Base-by-base conservation (phyloP, 2,113 vertebrate species). In the Lepus americanus region DNA sequence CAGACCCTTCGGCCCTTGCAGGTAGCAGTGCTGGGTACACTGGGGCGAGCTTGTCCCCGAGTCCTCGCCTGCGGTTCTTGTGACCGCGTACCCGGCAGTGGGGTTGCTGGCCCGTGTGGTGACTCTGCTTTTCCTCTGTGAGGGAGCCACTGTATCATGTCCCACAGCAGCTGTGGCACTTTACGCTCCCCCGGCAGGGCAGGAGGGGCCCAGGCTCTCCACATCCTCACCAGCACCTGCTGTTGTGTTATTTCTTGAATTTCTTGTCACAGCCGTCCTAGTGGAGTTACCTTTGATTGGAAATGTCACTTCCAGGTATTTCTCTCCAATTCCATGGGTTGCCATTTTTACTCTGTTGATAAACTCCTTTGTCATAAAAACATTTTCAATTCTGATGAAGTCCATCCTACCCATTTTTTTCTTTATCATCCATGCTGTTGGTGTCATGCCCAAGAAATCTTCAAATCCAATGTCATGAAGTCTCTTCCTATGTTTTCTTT, bases 351-450 rank as follows among this genome's bases (percentile, higher is more conserved):
- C 9, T 70, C 49, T 44, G 2, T 23, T 64, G n/a, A 29, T n/a
- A 13, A 29, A 74, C 25, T 66, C 61, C 66, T 92, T 86, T 31
- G 53, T 23, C 29, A 9, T 31, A 70, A 31, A 51, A n/a, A 89
- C 49, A 11, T 23, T 85, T 90, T 76, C 55, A 64, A 76, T 86
- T 90, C 77, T 81, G 61, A 29, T 81, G 12, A 87, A 90, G 70
- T 23, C 25, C 3, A 27, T 4, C 20, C 55, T 83, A 51, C 4
- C 51, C 73, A 1, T 69, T 33, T 90, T 86, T 89, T 64, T 23
- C 86, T 81, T 70, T 27, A 49, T 25, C 78, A 13, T 19, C n/a
- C 49, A 0, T 64, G n/a, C n/a, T 80, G 82, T 93, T 31, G 78
- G 17, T 80, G 22, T 69, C 59, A 66, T 25, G 31, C 49, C 33